Evolutionary conservation across 1,140 invertebrate genomes (phyloP), one percentile per base, ranked within the genome.

Genomic region (Drosophila tropicalis): DNA sequence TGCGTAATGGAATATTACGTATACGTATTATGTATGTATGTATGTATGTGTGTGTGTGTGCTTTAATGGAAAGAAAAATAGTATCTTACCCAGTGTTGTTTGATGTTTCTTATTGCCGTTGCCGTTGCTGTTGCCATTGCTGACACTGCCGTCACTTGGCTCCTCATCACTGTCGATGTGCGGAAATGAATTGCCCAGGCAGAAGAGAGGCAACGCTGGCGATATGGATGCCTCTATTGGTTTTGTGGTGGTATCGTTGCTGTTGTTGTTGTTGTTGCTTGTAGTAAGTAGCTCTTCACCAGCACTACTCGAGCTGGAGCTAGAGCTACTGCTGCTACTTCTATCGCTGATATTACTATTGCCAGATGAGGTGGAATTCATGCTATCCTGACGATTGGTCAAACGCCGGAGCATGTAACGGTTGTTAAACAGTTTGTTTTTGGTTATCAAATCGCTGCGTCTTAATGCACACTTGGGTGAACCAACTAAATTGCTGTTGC

Each of bases 161-260:
- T 95, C 95, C 70, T 95, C 95, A 79, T 95, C 95, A 80, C 95
- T 95, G 90, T 95, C 95, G 75, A 95, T 95, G 90, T 95, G 95
- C 55, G 94, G 94, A 91, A 95, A 95, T 67, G 95, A 94, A n/a
- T 94, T 94, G 9, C 94, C 94, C 64, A 95, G 92, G 90, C 95
- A 95, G 81, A 95, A 95, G 85, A 94, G 93, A 17, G 93, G 93
- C 72, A 92, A 67, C 7, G 90, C 81, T 34, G 90, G 90, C 44
- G 90, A 91, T 13, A 58, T 89, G 51, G 81, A 90, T 64, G 68
- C 71, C 56, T 57, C 58, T 34, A 70, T 67, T 54, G 56, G 56
- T 22, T 19, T 51, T 36, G 56, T 36, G 12, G 62, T 67, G 22
- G 39, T 56, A 12, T 69, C 70, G 40, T 62, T 79, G 68, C 36